Conservation (phyloP, 1,140 invertebrate species). For the Lasioglossum albipes region DNA sequence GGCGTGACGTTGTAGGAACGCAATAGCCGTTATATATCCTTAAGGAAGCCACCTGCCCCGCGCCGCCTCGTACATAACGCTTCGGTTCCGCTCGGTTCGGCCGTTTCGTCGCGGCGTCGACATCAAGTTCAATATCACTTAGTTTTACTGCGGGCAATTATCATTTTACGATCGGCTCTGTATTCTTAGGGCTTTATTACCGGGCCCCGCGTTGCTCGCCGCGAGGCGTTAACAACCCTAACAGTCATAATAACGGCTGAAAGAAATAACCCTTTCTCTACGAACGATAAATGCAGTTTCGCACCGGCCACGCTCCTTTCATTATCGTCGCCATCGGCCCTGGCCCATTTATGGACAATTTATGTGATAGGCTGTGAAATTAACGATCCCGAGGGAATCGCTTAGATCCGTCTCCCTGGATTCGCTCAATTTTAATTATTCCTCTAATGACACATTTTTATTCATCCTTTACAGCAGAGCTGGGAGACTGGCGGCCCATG, state of each 20-base stretch:
- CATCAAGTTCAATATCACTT: constrained; percentile 80
- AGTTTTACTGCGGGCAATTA: constrained; percentile 78
- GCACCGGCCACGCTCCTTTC: constrained; percentile 19
- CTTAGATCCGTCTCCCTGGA: background rate
- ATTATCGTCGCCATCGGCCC: background rate
- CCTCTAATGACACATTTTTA: background rate
- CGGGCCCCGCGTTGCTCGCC: constrained; percentile 62
- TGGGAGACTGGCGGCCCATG: no score
- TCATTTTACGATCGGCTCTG: constrained; percentile 78
- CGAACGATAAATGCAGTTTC: constrained; percentile 74
- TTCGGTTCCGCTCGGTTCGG: constrained; percentile 64
- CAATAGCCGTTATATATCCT: constrained; percentile 27
- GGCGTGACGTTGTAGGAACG: background rate
- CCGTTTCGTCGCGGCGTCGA: constrained; percentile 67
- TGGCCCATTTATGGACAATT: constrained; percentile 11
- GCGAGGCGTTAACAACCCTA: constrained; percentile 74
- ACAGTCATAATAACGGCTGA: constrained; percentile 69
- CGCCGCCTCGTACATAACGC: constrained; percentile 37
- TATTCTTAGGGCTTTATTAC: constrained; percentile 79
- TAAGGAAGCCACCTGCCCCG: constrained; percentile 66
- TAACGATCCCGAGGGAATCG: background rate
- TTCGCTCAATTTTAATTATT: constrained; percentile 10
- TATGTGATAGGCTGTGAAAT: constrained; percentile 25
- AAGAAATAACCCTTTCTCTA: constrained; percentile 71
- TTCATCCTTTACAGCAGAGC: background rate